Evolutionary conservation across 1,140 invertebrate species (phyloP).

Genomic region (Drosophila kikkawai): DNA sequence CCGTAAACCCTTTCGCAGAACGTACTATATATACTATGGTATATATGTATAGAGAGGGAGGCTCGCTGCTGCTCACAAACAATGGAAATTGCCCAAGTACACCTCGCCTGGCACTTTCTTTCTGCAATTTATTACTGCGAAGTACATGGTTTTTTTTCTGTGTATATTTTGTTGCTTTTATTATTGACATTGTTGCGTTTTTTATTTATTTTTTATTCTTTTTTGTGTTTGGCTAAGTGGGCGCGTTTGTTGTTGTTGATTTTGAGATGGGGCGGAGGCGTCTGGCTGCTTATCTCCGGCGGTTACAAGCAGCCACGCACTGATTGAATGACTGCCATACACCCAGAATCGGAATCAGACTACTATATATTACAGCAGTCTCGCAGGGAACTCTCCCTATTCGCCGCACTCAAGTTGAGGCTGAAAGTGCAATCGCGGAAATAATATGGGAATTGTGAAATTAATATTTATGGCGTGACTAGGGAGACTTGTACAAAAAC

Average conservation of each 20-base stretch:
- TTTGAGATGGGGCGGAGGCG: slow-evolving; percentile 4
- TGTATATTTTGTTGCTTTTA: slow-evolving; percentile 18
- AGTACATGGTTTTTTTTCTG: slow-evolving; percentile 16
- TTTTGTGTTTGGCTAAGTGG: slow-evolving; percentile 54
- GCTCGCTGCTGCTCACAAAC: slow-evolving; percentile 56
- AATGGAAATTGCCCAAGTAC: slow-evolving; percentile 72
- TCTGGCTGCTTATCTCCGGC: slow-evolving; percentile 37
- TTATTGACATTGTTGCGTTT: slow-evolving; percentile 55
- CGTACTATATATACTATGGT: not conserved
- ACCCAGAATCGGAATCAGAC: slow-evolving; percentile 22
- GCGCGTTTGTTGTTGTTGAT: slow-evolving; percentile 56
- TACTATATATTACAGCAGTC: slow-evolving; percentile 20
- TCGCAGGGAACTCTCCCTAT: slow-evolving; percentile 8
- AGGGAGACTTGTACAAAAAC: not conserved
- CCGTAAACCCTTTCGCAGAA: slow-evolving; percentile 43
- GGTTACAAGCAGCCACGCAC: slow-evolving; percentile 69
- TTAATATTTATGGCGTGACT: slow-evolving; percentile 3
- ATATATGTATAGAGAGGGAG: slow-evolving; percentile 29
- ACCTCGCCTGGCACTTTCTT: slow-evolving; percentile 26
- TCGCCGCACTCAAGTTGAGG: slow-evolving; percentile 5
- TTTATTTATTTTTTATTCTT: not conserved
- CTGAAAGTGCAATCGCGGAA: slow-evolving; percentile 22
- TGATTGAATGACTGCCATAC: slow-evolving; percentile 52
- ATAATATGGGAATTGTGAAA: slow-evolving; percentile 13
- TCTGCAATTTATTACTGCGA: slow-evolving; percentile 35